phyloP scores from a whole-genome alignment of 2,888 invertebrate species.

The Odontocerum albicorne region DNA sequence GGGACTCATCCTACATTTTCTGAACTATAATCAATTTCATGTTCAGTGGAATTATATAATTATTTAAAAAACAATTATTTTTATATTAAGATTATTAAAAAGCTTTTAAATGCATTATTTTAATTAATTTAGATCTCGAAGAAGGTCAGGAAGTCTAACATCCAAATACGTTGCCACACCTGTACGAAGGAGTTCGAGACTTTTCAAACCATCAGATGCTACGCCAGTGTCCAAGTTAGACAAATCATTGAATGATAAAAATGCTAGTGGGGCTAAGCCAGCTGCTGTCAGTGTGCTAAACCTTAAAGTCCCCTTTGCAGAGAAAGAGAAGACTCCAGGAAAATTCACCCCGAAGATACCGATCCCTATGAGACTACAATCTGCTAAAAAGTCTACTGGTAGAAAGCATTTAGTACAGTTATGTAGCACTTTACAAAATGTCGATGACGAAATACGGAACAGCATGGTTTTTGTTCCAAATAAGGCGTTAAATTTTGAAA shows the following conservation, averaged over 20 bases:
- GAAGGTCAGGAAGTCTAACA: background rate
- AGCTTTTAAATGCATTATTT: too few relatives aligned
- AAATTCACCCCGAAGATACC: background rate
- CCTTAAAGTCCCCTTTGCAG: constrained; percentile 2
- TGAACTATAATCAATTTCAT: too few relatives aligned
- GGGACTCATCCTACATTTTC: too few relatives aligned
- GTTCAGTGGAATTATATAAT: too few relatives aligned
- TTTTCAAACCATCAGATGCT: constrained; percentile 15
- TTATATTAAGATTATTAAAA: too few relatives aligned
- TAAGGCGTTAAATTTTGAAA: constrained; percentile 33
- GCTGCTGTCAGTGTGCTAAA: background rate
- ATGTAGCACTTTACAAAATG: constrained; percentile 28
- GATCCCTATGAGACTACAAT: constrained; percentile 5
- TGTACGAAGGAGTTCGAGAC: constrained; percentile 31
- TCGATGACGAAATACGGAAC: constrained; percentile 29
- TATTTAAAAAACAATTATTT: too few relatives aligned
- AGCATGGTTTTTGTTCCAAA: constrained; percentile 34
- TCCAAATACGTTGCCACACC: constrained; percentile 33
- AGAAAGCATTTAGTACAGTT: constrained; percentile 31
- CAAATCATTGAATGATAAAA: background rate
- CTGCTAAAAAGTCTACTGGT: constrained; percentile 16
- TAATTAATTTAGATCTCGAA: constrained; percentile 16
- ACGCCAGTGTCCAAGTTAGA: background rate
- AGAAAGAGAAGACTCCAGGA: constrained; percentile 7
- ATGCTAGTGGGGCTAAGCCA: background rate